These are phyloP conservation scores for Myiotriccus ornatus DNA, from an alignment of 2,797 vertebrate genomes.

Conservation along the genomic window DNA sequence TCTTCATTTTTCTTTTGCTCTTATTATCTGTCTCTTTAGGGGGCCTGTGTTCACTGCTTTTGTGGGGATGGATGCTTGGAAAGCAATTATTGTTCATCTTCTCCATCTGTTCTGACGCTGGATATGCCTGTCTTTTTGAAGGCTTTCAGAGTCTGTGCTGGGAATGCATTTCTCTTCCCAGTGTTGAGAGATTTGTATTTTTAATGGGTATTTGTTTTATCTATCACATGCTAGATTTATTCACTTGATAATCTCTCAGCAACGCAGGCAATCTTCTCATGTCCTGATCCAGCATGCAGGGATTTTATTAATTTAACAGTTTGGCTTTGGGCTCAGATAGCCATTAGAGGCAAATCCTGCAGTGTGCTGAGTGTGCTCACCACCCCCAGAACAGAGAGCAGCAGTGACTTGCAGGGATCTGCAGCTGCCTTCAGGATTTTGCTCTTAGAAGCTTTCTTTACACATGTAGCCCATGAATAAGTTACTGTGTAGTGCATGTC, in stretches of 20 bases:
- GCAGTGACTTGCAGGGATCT: neutral
- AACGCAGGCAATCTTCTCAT: neutral
- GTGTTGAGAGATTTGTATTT: slow-evolving; percentile 47
- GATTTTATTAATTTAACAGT: slow-evolving; percentile 26
- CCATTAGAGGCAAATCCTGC: neutral
- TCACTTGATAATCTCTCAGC: slow-evolving; percentile 43
- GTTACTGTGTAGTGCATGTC: neutral
- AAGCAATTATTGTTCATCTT: slow-evolving; percentile 48
- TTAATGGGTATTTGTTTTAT: slow-evolving; percentile 65
- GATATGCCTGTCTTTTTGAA: slow-evolving; percentile 1
- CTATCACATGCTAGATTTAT: slow-evolving; percentile 46
- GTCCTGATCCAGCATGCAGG: neutral
- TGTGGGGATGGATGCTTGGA: slow-evolving; percentile 19
- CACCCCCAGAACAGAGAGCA: neutral
- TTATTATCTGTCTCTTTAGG: slow-evolving; percentile 22
- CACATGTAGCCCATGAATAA: neutral
- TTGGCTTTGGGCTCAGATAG: slow-evolving; percentile 47
- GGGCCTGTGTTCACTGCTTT: neutral
- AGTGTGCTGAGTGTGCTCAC: neutral
- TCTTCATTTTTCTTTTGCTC: slow-evolving; percentile 20
- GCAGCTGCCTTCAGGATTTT: neutral
- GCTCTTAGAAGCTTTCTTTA: neutral
- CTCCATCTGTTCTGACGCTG: slow-evolving; percentile 36
- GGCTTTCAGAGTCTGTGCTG: neutral
- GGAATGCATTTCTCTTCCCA: slow-evolving; percentile 24